Evolutionary conservation across 2,113 vertebrate species (phyloP).

Genomic region (Cairina moschata): DNA sequence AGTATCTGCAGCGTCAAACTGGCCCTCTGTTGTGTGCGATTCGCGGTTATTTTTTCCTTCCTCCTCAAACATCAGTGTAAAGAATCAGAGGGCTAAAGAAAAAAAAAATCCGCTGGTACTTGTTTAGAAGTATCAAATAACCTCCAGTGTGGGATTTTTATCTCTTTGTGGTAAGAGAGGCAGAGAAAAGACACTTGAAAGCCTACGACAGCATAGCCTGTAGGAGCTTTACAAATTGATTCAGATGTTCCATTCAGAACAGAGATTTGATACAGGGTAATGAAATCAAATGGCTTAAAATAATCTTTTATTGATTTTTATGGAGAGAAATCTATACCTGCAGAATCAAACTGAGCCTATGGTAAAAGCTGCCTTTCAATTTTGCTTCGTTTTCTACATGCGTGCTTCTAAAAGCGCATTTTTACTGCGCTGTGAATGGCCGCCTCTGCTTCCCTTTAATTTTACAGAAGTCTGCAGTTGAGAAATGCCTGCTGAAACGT

Average conservation of each 20-base stretch:
- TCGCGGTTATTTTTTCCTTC: neutral
- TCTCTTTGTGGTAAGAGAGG: slow-evolving; percentile 8
- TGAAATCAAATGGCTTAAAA: slow-evolving; percentile 48
- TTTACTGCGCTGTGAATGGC: neutral
- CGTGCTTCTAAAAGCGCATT: neutral
- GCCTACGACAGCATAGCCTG: neutral
- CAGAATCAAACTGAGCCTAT: neutral
- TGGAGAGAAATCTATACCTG: slow-evolving; percentile 5
- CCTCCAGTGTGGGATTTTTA: neutral
- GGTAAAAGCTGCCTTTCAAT: neutral
- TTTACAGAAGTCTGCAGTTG: rapidly evolving
- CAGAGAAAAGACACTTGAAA: neutral
- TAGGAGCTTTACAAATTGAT: slow-evolving; percentile 47
- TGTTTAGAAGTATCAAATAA: slow-evolving; percentile 9
- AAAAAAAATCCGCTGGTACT: neutral
- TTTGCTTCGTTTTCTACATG: neutral
- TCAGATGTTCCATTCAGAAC: slow-evolving; percentile 32
- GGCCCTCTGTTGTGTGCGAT: neutral
- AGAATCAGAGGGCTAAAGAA: neutral
- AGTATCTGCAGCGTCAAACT: neutral
- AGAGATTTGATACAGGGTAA: slow-evolving; percentile 26
- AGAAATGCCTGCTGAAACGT: rapidly evolving
- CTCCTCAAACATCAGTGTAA: neutral
- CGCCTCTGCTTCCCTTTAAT: neutral
- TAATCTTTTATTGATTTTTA: slow-evolving; percentile 39